Conservation (phyloP, 2,113 vertebrate genomes). For the Pardalotus punctatus region DNA sequence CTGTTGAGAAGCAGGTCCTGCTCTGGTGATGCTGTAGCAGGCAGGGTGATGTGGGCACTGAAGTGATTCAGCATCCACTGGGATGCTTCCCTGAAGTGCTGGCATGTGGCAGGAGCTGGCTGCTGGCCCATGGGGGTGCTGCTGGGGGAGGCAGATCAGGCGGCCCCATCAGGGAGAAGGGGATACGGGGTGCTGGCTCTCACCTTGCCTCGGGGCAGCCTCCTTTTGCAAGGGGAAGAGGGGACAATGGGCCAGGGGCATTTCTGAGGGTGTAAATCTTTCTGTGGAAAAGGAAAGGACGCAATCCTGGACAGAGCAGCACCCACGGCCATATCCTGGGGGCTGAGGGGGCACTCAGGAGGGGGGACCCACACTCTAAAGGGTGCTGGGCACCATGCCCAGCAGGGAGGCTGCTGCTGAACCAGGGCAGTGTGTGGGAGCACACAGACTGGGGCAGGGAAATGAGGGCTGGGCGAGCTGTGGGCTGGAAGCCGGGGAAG, state of each 20-base stretch:
- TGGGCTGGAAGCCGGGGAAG: fast-evolving
- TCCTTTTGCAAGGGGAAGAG: not conserved
- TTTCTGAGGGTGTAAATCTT: not conserved
- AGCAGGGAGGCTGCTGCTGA: not conserved
- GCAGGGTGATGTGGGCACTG: fast-evolving
- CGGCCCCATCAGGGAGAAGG: fast-evolving
- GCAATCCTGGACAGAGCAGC: not conserved
- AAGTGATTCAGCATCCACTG: not conserved
- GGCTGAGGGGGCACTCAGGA: fast-evolving
- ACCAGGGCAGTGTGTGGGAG: not conserved
- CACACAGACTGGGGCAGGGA: not conserved
- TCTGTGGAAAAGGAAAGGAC: not conserved
- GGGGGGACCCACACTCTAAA: fast-evolving
- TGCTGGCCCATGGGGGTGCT: not conserved
- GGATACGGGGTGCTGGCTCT: not conserved
- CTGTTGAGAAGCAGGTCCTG: not conserved
- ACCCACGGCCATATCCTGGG: not conserved
- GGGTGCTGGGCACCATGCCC: not conserved
- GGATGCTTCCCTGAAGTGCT: not conserved
- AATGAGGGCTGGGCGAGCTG: fast-evolving
- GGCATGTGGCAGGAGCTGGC: not conserved
- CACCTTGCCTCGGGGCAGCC: not conserved
- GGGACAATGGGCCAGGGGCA: not conserved
- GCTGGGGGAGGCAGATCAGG: not conserved
- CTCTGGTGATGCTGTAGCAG: not conserved